Evolutionary conservation across 2,113 vertebrate genomes (phyloP), one percentile per base, ranked within the genome.

Genomic region (Larimichthys polyactis): DNA sequence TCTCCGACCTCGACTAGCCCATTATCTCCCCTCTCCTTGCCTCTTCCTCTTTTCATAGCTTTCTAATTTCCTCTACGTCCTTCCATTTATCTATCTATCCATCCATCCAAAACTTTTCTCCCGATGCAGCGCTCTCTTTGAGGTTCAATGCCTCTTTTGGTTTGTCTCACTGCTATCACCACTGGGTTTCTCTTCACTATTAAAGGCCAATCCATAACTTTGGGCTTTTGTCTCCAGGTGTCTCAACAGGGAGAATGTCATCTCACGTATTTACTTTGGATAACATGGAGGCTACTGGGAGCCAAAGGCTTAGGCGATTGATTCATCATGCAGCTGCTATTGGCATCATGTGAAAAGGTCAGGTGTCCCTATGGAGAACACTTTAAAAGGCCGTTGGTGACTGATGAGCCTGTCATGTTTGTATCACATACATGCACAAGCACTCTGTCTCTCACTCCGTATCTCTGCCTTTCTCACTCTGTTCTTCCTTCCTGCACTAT

Each of bases 321-420:
- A 94, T 94, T 94, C 90, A 90, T 93, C 91, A 90, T 81, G 87
- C 86, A 86, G 89, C 90, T 86, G 82, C 85, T 90, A 92, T 92
- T 92, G 93, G 89, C 89, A 90, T 94, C 78, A 90, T 74, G 88
- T 88, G 90, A 91, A 93, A 94, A 94, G 92, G 93, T 93, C 92
- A 91, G 78, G 77, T 74, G 87, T 89, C 87, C 89, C 89, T 80
- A 84, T 78, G 83, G 92, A 92, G 84, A 92, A 87, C 79, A 79
- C 87, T 91, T 94, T 86, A 92, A 93, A 92, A 91, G 93, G 89
- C 90, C 92, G 94, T 81, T 85, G 90, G 90, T 94, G 93, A 95
- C 89, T 88, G 92, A 93, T 93, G 90, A 90, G 85, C 71, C 88
- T 92, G 91, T 93, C 94, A 90, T 90, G 85, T 91, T 90, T 84